Base-by-base conservation (phyloP, 2,888 invertebrate genomes). In the Catocala nupta region DNA sequence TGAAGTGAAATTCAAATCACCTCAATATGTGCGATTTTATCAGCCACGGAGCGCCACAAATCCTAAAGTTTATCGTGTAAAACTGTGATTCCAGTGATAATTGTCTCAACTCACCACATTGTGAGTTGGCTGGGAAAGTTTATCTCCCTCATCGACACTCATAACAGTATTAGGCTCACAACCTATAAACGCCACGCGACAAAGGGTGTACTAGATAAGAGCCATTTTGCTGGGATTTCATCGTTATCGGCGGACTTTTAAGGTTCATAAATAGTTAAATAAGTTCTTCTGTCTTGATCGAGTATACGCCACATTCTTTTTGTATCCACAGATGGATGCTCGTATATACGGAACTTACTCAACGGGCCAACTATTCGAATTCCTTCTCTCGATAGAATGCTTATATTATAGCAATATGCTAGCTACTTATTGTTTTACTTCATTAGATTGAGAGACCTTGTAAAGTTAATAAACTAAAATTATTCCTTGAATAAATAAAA, bases 201-300 rank as follows among this genome's bases (percentile, higher is more conserved):
- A 84, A 81, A 81, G 79, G 80, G 75, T 74, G 71, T 80, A 79
- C 81, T 80, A 81, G 82, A 80, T 82, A 84, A 84, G 78, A 73
- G 78, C 71, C 76, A 80, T 80, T 83, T 81, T 81, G 71, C 78
- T 75, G 75, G 80, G 81, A 83, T 84, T 83, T 79, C 80, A 82
- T 71, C 34, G 68, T 69, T 66, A 71, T 71, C 83, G 82, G 81
- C 81, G 77, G 77, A 84, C 81, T 88, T 85, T 84, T 85, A 85
- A 86, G 83, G 81, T 79, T 81, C 85, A 86, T 87, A 89, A 89
- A 89, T 85, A 89, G 84, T 84, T 84, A 78, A 84, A 81, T 81
- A 85, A 85, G 77, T 81, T 83, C 77, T 82, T 77, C 78, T 75
- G 71, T 59, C 66, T 55, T 47, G 45, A 34, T 16, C 12, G 43